Base-by-base conservation (phyloP, 1,140 invertebrate genomes). In the Brachystomella parvula region DNA sequence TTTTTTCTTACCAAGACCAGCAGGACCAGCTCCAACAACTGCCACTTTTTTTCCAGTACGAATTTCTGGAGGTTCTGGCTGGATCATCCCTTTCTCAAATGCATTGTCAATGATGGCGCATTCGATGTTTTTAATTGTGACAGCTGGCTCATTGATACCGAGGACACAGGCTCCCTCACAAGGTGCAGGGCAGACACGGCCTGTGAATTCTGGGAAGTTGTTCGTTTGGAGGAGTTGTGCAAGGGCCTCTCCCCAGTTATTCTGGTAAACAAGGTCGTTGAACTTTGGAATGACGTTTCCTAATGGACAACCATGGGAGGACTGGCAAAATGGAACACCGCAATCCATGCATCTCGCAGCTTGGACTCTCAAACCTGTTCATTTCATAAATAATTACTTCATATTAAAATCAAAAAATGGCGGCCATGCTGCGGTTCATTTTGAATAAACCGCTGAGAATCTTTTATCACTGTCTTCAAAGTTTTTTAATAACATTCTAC, bases 121-220 rank as follows among this genome's bases (percentile, higher is more conserved):
- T 81, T 99, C 96, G 73, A 99, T 98, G 76, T 96, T 96, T 78
- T 99, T 99, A 75, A 99, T 99, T 32, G 96, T 98, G 1, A 99
- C 96, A 12, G 96, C 83, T 2, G 94, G 92, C 74, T 94, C 89
- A 53, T 92, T 94, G 75, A 99, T 98, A 32, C 94, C 95, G 60
- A 99, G 77, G 21, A 98, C 95, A 80, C 96, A 99, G 1, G 96
- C 91, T 53, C 93, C 96, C 83, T 99, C 96, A 81, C 96, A 99
- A 2, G 96, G 96, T 19, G 96, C 71, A 15, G 96, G 96, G 77
- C 96, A 99, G 12, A 98, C 95, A 75, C 96, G 82, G 2, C 96
- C 96, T 58, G 96, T 99, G 76, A 99, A 99, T 80, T 99, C 96
- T 84, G 96, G 96, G 80, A 99, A 99, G 77, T 99, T 99, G 76